Base-by-base conservation (phyloP, 2,888 invertebrate species). In the Andrena marginata region DNA sequence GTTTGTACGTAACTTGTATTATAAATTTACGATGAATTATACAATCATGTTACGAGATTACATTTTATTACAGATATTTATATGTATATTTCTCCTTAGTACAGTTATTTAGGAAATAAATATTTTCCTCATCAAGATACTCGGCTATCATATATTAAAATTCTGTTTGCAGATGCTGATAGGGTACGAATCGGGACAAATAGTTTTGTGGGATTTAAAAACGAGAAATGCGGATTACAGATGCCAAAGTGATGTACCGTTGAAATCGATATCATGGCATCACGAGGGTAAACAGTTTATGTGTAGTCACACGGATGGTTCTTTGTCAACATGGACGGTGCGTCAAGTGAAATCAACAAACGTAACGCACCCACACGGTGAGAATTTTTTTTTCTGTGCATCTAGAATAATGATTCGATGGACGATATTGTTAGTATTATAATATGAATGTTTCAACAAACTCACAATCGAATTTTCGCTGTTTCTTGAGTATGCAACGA, bases 271-370 rank as follows among this genome's bases (percentile, higher is more conserved):
- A 91, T 96, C 98, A 85, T 99, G 99, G 99, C 99, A 99, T 94
- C 97, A 98, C 95, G 99, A 99, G 95, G 99, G 99, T 87, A 99
- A 98, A 95, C 97, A 98, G 95, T 98, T 99, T 94, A 98, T 99
- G 97, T 97, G 97, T 89, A 98, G 98, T 91, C 99, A 99, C 95
- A 96, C 96, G 59, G 99, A 99, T 95, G 99, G 99, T 84, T 98
- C 98, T 80, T 96, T 99, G 81, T 97, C 98, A 90, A 98, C 98
- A 74, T 99, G 99, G 99, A 97, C 96, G 92, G 95, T 97, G 81
- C 96, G 97, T 92, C 96, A 97, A 89, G 95, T 96, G 73, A 97
- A 98, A 94, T 98, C 98, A 59, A 95, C 97, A 89, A 97, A 96
- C 91, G 95, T 98, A 92, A 97, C 97, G 72, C 97, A 97, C 95